Conservation (phyloP, 2,888 invertebrate genomes). For the Himalopsyche tibetana region DNA sequence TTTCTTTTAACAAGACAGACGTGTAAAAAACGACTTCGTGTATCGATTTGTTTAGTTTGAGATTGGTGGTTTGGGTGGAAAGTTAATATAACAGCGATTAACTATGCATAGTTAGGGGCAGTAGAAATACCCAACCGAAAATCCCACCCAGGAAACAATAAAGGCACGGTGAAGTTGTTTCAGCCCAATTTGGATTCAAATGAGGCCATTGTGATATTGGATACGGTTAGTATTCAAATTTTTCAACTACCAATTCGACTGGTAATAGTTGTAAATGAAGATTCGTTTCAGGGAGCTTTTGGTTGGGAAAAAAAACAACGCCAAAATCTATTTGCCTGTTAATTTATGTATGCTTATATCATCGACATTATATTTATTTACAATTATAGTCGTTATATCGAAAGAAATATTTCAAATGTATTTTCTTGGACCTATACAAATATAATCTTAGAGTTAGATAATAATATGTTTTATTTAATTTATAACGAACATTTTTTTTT, state of each 20-base stretch:
- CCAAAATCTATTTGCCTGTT: background rate
- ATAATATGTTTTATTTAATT: no score
- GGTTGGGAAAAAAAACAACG: background rate
- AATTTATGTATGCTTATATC: background rate
- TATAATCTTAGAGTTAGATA: no score
- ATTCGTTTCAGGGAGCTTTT: background rate
- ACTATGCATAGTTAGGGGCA: slow-evolving; percentile 28
- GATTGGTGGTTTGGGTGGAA: background rate
- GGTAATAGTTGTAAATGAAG: slow-evolving; percentile 22
- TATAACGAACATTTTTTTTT: no score
- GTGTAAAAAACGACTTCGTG: background rate
- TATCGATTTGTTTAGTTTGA: slow-evolving; percentile 13
- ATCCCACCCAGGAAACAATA: slow-evolving; percentile 23
- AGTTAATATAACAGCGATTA: slow-evolving; percentile 26
- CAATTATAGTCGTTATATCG: no score
- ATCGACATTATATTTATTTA: no score
- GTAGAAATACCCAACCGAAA: slow-evolving; percentile 12
- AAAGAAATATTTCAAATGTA: no score
- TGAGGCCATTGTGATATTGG: slow-evolving; percentile 20
- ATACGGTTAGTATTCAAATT: slow-evolving; percentile 34
- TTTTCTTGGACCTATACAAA: no score
- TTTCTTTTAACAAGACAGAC: no score
- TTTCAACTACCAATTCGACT: slow-evolving; percentile 26
- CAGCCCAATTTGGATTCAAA: slow-evolving; percentile 31
- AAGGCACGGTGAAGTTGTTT: slow-evolving; percentile 26